Conservation (phyloP, 2,888 invertebrate genomes). For the Anodontia alba region DNA sequence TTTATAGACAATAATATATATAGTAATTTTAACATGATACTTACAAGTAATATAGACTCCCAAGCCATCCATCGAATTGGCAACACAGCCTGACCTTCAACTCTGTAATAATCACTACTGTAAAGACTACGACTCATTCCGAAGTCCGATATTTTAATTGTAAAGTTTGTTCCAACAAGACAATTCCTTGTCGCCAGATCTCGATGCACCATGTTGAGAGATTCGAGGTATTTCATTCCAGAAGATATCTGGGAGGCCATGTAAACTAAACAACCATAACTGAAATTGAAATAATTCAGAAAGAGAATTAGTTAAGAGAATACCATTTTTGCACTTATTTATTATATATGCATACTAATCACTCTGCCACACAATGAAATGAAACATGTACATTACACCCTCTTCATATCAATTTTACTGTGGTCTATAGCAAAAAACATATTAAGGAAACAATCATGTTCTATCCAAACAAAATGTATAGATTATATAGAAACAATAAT, state of each 20-base stretch:
- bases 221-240: constrained; percentile 95
- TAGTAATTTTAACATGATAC: no score
- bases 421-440: no score
- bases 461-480: no score
- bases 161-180: constrained; percentile 92
- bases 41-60: constrained; percentile 90
- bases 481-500: no score
- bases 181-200: constrained; percentile 95
- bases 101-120: constrained; percentile 91
- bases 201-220: constrained; percentile 95
- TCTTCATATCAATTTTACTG: no score
- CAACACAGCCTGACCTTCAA: constrained; percentile 91
- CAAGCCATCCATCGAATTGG: constrained; percentile 96
- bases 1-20: no score
- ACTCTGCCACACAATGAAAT: no score
- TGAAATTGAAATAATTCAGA: constrained; percentile 86
- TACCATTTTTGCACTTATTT: no score
- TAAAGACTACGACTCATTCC: constrained; percentile 84
- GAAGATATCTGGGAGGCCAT: constrained; percentile 94
- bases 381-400: no score
- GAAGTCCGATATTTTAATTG: constrained; percentile 85
- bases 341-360: no score
- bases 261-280: constrained; percentile 93
- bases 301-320: background rate
- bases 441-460: no score